Conservation (phyloP, 2,113 vertebrate genomes). For the Egretta garzetta region DNA sequence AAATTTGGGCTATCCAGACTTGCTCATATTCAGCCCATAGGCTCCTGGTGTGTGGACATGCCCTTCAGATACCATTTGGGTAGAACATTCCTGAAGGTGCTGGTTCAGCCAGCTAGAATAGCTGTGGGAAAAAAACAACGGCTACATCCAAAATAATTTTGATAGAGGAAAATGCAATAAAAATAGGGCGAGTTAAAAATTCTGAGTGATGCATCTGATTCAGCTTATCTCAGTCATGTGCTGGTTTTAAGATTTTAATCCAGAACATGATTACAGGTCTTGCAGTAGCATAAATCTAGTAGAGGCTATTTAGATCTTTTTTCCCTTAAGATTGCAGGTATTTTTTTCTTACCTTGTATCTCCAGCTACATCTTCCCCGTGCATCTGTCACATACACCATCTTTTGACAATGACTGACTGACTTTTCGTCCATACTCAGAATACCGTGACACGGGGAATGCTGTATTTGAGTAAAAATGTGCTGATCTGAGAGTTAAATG, state of each 20-base stretch:
- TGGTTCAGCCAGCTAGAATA: slow-evolving; percentile 6
- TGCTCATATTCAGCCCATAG: not conserved
- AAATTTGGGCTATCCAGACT: not conserved
- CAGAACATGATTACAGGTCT: not conserved
- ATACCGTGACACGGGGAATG: slow-evolving; percentile 65
- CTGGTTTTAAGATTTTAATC: not conserved
- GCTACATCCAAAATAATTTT: not conserved
- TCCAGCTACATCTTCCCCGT: slow-evolving; percentile 77
- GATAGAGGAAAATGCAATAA: not conserved
- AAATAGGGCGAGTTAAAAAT: not conserved
- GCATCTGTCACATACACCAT: slow-evolving; percentile 72
- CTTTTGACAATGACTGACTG: slow-evolving; percentile 74
- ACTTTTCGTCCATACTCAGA: slow-evolving; percentile 71
- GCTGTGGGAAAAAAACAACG: not conserved
- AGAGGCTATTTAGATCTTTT: not conserved
- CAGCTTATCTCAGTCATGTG: not conserved
- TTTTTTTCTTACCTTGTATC: slow-evolving; percentile 70
- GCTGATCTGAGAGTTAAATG: slow-evolving; percentile 69
- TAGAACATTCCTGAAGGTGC: not conserved
- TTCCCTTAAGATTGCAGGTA: not conserved
- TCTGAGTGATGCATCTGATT: not conserved
- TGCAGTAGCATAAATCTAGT: not conserved
- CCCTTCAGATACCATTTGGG: not conserved
- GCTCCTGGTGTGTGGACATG: not conserved
- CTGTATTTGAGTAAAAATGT: slow-evolving; percentile 75